Evolutionary conservation across 2,888 invertebrate species (phyloP), one percentile per base, ranked within the genome.

Genomic region (Lasioglossum lativentre): DNA sequence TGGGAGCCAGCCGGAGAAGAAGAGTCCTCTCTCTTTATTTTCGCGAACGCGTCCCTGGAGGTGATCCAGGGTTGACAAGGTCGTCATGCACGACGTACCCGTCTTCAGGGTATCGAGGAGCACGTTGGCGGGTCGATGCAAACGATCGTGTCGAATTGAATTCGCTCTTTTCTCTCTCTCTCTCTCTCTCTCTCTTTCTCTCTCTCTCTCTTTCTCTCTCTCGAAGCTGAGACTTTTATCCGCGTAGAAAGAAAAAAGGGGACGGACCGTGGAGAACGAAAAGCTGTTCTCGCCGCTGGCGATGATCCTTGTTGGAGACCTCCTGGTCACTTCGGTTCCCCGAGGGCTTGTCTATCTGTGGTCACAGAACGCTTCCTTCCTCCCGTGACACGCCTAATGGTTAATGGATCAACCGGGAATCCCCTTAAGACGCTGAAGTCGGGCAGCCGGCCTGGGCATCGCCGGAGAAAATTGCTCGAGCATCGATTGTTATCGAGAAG

Each of bases 391-490:
- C 76, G 52, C 42, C 82, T 89, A 78, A 89, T 87, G 87, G 81
- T 88, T 88, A 86, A 88, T 89, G 80, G 82, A 90, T 89, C 81
- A 63, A 75, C 42, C 27, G 52, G 73, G 66, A 59, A 85, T 86
- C 85, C 78, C 81, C 75, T 56, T 63, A 81, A 85, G 85, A 73
- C 81, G 52, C 75, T 52, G 52, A 59, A 59, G 59, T 42, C 27
- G 27, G 34, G 16, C n/a, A 38, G n/a, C 16, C 10, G 38, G 45
- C 14, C 66, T 59, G 76, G n/a, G 42, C n/a, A 27, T 27, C 73
- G 34, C 5, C 63, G n/a, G 34, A 45, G 71, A 72, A 78, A 73
- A 79, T 79, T 79, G 73, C 78, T 34, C 45, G 27, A 27, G 38
- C 34, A 34, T 63, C 73, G 78, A 79, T 79, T 63, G 45, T 79